phyloP scores from a whole-genome alignment of 2,797 vertebrate species.

The Valencia hispanica region DNA sequence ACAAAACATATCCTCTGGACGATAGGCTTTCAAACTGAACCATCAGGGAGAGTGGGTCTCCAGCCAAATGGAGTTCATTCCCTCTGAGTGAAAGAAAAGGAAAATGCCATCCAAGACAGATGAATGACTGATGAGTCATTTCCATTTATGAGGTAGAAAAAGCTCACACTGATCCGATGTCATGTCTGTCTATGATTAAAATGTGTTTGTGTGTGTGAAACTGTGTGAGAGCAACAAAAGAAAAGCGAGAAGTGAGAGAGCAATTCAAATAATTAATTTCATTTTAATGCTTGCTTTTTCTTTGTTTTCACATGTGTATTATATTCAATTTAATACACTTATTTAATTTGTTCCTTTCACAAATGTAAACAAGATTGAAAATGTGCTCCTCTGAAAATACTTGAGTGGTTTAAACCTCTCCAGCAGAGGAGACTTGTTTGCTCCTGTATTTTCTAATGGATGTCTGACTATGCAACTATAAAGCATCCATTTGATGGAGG shows the following conservation, averaged over 20 bases:
- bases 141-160: conserved; percentile 71
- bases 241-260: conserved; percentile 22
- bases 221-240: conserved; percentile 36
- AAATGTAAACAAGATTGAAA: conserved; percentile 7
- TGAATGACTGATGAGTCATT: conserved; percentile 75
- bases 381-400: conserved; percentile 7
- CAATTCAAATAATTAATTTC: neutral
- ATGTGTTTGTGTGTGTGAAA: conserved; percentile 52
- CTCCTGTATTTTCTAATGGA: conserved; percentile 10
- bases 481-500: conserved; percentile 16
- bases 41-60: conserved; percentile 49
- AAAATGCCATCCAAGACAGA: conserved; percentile 67
- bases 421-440: neutral
- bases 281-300: neutral
- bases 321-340: neutral
- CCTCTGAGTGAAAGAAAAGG: conserved; percentile 57
- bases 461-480: conserved; percentile 40
- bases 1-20: conserved; percentile 41
- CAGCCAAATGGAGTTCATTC: conserved; percentile 62
- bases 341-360: conserved; percentile 4
- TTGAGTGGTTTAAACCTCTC: conserved; percentile 33
- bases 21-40: conserved; percentile 34
- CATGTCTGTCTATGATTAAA: conserved; percentile 62
- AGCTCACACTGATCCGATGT: conserved; percentile 66
- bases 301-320: conserved; percentile 5